phyloP scores from a whole-genome alignment of 2,888 invertebrate genomes.

The Machimus rusticus region DNA sequence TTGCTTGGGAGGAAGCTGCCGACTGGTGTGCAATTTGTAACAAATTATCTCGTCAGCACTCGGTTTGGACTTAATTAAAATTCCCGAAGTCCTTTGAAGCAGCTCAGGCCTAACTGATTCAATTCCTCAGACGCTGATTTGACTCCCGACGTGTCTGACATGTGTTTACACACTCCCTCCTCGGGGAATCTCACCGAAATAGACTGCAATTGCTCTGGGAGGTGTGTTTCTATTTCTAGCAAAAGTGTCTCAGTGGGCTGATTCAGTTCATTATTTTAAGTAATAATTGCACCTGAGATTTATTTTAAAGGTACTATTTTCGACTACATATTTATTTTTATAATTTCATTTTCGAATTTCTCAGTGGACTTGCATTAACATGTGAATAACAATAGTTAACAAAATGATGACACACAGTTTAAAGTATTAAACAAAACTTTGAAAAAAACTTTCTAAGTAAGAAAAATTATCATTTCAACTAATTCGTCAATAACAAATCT shows the following conservation, averaged over 20 bases:
- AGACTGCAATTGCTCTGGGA: not conserved
- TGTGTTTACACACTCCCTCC: not conserved
- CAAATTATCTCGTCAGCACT: slow-evolving; percentile 15
- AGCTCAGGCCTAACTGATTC: not conserved
- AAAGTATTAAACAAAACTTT: too few relatives aligned
- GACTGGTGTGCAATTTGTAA: not conserved
- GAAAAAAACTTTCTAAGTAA: too few relatives aligned
- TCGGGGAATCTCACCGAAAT: not conserved
- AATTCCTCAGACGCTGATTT: not conserved
- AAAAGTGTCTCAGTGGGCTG: not conserved
- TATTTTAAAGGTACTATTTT: not conserved
- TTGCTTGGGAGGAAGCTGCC: not conserved
- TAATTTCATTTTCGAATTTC: too few relatives aligned
- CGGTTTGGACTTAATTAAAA: slow-evolving; percentile 24
- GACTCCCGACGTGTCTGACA: not conserved
- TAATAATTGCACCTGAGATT: not conserved
- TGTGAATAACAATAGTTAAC: too few relatives aligned
- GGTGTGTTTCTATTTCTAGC: not conserved
- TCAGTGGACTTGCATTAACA: too few relatives aligned
- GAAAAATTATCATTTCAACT: too few relatives aligned
- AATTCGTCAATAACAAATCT: too few relatives aligned
- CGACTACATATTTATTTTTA: not conserved
- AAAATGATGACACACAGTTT: too few relatives aligned
- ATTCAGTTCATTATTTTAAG: not conserved
- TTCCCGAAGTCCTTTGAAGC: not conserved